Evolutionary conservation across 1,140 invertebrate genomes (phyloP).

Genomic region (Papilio dardanus): DNA sequence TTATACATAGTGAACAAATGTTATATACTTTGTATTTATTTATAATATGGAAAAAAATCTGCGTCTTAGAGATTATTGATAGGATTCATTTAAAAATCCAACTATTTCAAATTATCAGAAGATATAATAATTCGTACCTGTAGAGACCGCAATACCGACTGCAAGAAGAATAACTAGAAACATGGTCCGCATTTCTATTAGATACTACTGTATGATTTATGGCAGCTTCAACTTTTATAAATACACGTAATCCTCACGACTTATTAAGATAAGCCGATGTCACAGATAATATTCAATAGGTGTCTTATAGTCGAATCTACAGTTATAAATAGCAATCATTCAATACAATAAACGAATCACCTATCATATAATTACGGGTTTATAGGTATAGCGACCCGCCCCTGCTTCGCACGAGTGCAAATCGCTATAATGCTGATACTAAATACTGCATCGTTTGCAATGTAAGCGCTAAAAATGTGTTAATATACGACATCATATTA

Average conservation of each 20-base stretch:
- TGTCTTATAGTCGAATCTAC: neutral
- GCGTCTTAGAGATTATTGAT: too few relatives aligned
- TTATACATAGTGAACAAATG: neutral
- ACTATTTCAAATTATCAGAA: neutral
- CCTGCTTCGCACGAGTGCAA: too few relatives aligned
- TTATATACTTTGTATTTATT: too few relatives aligned
- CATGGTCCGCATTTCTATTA: neutral
- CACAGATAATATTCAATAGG: neutral
- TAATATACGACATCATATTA: too few relatives aligned
- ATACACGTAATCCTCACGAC: neutral
- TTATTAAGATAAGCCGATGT: slow-evolving; percentile 3
- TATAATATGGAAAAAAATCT: too few relatives aligned
- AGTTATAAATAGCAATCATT: neutral
- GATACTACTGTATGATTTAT: neutral
- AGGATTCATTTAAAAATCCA: too few relatives aligned
- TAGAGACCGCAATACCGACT: neutral
- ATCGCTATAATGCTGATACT: too few relatives aligned
- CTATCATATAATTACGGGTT: neutral
- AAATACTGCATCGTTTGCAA: too few relatives aligned
- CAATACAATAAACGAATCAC: neutral
- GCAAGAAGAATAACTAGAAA: neutral
- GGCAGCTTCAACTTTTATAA: neutral
- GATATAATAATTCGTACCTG: neutral
- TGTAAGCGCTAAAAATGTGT: too few relatives aligned
- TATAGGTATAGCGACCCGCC: too few relatives aligned